Evolutionary conservation across 2,113 vertebrate genomes (phyloP), one percentile per base, ranked within the genome.

Genomic region (Anser cygnoides): DNA sequence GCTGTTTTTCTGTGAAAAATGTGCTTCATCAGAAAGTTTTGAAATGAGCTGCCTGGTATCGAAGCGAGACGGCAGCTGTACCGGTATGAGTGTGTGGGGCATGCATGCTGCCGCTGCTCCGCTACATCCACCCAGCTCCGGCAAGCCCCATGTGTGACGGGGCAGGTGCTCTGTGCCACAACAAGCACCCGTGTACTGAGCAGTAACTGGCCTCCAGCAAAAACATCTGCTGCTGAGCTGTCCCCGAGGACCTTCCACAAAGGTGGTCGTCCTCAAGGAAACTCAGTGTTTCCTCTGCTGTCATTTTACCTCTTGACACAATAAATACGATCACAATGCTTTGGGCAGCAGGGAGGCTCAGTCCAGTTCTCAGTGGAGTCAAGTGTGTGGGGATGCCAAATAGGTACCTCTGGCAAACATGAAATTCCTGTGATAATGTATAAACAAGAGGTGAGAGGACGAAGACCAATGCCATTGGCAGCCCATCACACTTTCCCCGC

Each of bases 61-160:
- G 49, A 20, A 70, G 52, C 0, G 17, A 41, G 46, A 15, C 0
- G 9, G 21, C 0, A 4, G 17, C 29, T 18, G 31, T 14, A 57
- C 33, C 1, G 3, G 46, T 16, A 7, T 11, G 62, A 68, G 46
- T 2, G 10, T 21, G 62, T 1, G 2, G 25, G 37, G 8, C 1
- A 14, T 10, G n/a, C 49, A 49, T 6, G 3, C 65, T 28, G 52
- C 46, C 21, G 3, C 15, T 3, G 33, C 58, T 43, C 22, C 21
- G 2, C 65, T 15, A 4, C 1, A 11, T 39, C 10, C 4, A 6
- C 66, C 35, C 18, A 1, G 43, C 89, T 29, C 62, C 4, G 76
- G 63, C 0, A 4, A 43, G 54, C 5, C 3, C 46, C 50, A 52
- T 31, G n/a, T 25, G 8, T 5, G 14, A 57, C 7, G 2, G 61